Percentiles rank a stretch among this genome's conserved stretches.
Evolutionary conservation across 2,113 vertebrate genomes (phyloP).

Genomic region (Ia io): DNA sequence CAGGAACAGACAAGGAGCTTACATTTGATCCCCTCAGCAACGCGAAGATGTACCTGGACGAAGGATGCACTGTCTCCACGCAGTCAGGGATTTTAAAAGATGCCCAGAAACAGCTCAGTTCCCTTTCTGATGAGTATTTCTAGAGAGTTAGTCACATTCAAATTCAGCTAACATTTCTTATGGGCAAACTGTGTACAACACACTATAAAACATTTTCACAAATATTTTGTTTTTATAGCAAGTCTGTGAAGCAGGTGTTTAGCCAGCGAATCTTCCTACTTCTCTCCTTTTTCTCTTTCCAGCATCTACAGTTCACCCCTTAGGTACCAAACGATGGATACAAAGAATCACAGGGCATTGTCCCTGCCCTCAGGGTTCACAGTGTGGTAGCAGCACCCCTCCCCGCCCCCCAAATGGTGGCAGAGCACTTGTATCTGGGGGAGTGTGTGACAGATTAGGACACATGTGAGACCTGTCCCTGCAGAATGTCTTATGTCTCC

Average conservation of each 20-base stretch:
- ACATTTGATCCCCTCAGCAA: background rate
- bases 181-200: background rate
- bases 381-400: no score
- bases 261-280: background rate
- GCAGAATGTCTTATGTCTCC: background rate
- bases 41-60: background rate
- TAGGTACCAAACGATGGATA: background rate
- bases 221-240: background rate
- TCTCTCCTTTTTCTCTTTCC: background rate
- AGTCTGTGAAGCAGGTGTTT: background rate
- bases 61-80: background rate
- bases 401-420: no score
- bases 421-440: no score
- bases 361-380: background rate
- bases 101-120: background rate
- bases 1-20: background rate
- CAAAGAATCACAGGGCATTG: background rate
- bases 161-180: slow-evolving; percentile 1
- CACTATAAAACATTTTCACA: background rate
- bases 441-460: background rate
- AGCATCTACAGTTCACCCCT: background rate
- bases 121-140: background rate
- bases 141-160: background rate
- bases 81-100: background rate
- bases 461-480: background rate